Evolutionary conservation across 2,797 vertebrate genomes (phyloP).

Genomic region (Gadopsis marmoratus): DNA sequence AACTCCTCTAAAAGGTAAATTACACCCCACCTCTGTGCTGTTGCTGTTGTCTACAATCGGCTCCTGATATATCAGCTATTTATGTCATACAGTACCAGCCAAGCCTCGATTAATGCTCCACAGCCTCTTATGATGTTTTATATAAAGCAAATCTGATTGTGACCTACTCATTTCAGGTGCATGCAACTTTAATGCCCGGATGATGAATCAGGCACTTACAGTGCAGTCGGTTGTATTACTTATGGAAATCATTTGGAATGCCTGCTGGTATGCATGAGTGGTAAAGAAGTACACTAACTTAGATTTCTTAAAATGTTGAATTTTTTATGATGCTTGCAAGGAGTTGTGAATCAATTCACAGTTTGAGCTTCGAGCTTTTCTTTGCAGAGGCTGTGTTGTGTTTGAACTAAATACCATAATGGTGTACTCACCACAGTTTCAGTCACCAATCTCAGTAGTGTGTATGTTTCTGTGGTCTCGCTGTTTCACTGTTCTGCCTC

Average conservation of each 20-base stretch:
- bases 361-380: conserved; percentile 31
- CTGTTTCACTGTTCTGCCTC: conserved; percentile 19
- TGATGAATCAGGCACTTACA: conserved; percentile 71
- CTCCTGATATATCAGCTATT: conserved; percentile 38
- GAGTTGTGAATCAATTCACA: conserved; percentile 54
- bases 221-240: conserved; percentile 63
- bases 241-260: conserved; percentile 68
- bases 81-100: conserved; percentile 12
- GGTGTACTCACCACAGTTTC: conserved; percentile 14
- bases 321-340: conserved; percentile 46
- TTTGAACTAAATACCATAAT: conserved; percentile 35
- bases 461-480: conserved; percentile 9
- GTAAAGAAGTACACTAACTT: conserved; percentile 50
- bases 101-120: conserved; percentile 9
- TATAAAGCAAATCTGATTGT: conserved; percentile 53
- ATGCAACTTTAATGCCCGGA: conserved; percentile 68
- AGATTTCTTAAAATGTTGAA: conserved; percentile 58
- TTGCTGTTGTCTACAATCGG: conserved; percentile 8
- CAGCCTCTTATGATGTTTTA: conserved; percentile 46
- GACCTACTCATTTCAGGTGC: conserved; percentile 63
- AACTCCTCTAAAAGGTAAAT: conserved; percentile 35
- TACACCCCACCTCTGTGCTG: not conserved
- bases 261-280: conserved; percentile 55
- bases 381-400: conserved; percentile 26
- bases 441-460: conserved; percentile 2